These are phyloP conservation scores for Nomada ferruginata DNA, from an alignment of 2,888 invertebrate species.

Conservation along the genomic window DNA sequence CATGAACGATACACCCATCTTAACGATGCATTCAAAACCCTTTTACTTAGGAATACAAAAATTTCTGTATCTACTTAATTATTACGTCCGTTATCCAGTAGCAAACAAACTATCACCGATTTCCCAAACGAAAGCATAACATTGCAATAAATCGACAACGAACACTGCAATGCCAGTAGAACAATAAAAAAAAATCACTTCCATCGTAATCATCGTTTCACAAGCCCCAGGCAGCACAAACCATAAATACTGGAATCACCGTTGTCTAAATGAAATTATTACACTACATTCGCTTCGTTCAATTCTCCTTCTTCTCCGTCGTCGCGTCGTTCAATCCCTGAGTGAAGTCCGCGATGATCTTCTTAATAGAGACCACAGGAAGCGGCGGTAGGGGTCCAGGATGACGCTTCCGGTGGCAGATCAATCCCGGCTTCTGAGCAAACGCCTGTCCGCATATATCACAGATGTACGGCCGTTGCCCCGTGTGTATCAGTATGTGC, in stretches of 20 bases:
- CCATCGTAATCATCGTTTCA: neutral
- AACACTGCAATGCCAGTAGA: too few relatives aligned
- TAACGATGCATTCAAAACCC: neutral
- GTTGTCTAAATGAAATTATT: neutral
- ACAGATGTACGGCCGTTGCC: conserved; percentile 72
- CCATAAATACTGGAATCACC: neutral
- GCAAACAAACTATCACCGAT: too few relatives aligned
- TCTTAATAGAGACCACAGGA: conserved; percentile 71
- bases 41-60: too few relatives aligned
- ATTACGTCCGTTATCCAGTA: too few relatives aligned
- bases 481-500: conserved; percentile 75
- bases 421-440: conserved; percentile 74
- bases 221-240: neutral
- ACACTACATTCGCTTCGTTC: neutral
- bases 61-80: too few relatives aligned
- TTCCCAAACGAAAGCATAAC: too few relatives aligned
- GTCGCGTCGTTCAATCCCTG: conserved; percentile 35
- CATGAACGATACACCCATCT: neutral
- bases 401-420: conserved; percentile 74
- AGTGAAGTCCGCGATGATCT: conserved; percentile 70
- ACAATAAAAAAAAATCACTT: too few relatives aligned
- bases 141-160: too few relatives aligned
- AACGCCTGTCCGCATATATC: conserved; percentile 75
- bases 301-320: neutral
- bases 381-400: conserved; percentile 75